Conservation (phyloP, 2,888 invertebrate species). For the Biston betularia region DNA sequence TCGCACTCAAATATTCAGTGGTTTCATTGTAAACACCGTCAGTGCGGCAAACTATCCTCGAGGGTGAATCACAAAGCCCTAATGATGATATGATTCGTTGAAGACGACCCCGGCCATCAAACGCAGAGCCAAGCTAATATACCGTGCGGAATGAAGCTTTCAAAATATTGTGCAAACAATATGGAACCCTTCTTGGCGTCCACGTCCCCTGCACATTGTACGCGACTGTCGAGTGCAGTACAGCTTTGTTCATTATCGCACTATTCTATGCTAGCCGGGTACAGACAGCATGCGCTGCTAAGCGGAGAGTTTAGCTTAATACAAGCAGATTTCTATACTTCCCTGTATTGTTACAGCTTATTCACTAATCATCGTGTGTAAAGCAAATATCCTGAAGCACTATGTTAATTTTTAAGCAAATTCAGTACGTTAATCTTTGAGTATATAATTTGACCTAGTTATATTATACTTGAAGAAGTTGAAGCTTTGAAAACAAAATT, state of each 20-base stretch:
- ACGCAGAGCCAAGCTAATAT: conserved; percentile 79
- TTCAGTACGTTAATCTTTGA: too few species aligned
- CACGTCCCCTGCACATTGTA: conserved; percentile 53
- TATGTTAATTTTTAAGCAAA: background rate
- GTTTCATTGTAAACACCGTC: conserved; percentile 56
- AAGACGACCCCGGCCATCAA: conserved; percentile 82
- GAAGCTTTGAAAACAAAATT: too few species aligned
- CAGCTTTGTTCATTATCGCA: conserved; percentile 42
- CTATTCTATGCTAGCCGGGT: background rate
- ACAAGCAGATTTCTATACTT: too few species aligned
- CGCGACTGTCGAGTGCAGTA: conserved; percentile 69
- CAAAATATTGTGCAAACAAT: conserved; percentile 86
- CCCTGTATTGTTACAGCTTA: too few species aligned
- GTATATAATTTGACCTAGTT: too few species aligned
- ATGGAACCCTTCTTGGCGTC: conserved; percentile 69
- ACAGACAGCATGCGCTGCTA: background rate
- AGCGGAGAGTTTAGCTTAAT: background rate
- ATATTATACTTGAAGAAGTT: too few species aligned
- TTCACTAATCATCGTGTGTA: too few species aligned
- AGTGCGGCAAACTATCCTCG: conserved; percentile 44
- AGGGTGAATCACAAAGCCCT: conserved; percentile 68
- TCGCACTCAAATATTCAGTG: conserved; percentile 53
- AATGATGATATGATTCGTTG: conserved; percentile 80
- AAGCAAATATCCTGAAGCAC: background rate
- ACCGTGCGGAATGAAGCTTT: conserved; percentile 84